These are phyloP conservation scores for Nyctalus aviator DNA, from an alignment of 2,797 vertebrate species.

Conservation along the genomic window DNA sequence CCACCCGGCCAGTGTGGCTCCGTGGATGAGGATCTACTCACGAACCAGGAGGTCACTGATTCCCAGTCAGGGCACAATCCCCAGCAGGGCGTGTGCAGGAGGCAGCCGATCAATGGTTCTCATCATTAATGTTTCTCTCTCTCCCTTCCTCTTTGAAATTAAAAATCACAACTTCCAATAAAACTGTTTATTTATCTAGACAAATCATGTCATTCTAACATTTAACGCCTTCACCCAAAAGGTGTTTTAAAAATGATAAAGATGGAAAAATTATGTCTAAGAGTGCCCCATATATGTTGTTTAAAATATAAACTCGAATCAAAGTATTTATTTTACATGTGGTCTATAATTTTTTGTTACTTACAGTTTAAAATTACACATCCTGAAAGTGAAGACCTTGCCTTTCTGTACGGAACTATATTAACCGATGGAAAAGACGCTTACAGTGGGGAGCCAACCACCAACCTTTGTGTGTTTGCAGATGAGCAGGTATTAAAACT, in stretches of 20 bases:
- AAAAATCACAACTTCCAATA: neutral
- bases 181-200: slow-evolving; percentile 11
- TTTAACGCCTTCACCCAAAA: neutral
- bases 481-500: slow-evolving; percentile 93
- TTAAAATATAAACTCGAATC: slow-evolving; percentile 53
- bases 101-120: no score
- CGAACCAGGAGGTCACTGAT: no score
- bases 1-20: no score
- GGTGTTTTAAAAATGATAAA: slow-evolving; percentile 21
- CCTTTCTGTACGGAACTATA: slow-evolving; percentile 97
- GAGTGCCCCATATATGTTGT: neutral
- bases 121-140: no score
- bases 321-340: neutral
- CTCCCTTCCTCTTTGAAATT: no score
- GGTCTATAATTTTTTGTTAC: slow-evolving; percentile 14
- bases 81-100: no score
- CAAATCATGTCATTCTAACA: neutral
- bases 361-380: slow-evolving; percentile 93
- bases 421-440: slow-evolving; percentile 95
- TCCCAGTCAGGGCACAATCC: no score
- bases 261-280: neutral
- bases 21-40: no score
- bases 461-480: slow-evolving; percentile 97
- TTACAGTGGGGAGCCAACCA: slow-evolving; percentile 91
- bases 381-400: slow-evolving; percentile 93